Percentiles rank a stretch among this genome's conserved stretches.
phyloP scores from a whole-genome alignment of 2,797 vertebrate genomes.

The Artibeus jamaicensis region DNA sequence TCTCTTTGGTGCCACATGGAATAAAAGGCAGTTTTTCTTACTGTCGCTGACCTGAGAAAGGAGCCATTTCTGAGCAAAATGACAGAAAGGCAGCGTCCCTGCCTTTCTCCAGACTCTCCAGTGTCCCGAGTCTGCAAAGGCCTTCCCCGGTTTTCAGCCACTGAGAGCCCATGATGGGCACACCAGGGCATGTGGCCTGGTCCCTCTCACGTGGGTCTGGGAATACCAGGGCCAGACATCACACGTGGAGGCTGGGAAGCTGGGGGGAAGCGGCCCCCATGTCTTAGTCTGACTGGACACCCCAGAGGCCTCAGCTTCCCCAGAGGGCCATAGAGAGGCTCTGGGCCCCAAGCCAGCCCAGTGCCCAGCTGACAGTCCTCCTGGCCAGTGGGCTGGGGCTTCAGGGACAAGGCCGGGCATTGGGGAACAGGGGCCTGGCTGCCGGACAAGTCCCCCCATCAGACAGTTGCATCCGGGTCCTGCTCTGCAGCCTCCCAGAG shows the following conservation, averaged over 20 bases:
- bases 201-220: neutral
- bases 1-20: neutral
- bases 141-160: neutral
- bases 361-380: neutral
- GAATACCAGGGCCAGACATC: neutral
- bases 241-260: neutral
- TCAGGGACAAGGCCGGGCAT: neutral
- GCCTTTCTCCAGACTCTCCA: neutral
- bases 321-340: neutral
- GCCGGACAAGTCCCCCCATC: neutral
- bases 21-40: neutral
- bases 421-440: neutral
- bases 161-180: accelerated
- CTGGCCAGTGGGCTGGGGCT: neutral
- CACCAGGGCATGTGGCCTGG: accelerated
- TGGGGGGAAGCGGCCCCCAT: neutral
- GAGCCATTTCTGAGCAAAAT: no score
- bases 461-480: neutral
- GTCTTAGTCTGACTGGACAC: neutral
- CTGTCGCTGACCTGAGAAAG: neutral
- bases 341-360: neutral
- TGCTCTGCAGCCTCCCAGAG: accelerated
- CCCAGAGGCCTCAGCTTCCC: neutral
- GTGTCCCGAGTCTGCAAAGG: neutral
- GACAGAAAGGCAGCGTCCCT: neutral